phyloP scores from a whole-genome alignment of 2,797 vertebrate genomes.

The Rhincodon typus region DNA sequence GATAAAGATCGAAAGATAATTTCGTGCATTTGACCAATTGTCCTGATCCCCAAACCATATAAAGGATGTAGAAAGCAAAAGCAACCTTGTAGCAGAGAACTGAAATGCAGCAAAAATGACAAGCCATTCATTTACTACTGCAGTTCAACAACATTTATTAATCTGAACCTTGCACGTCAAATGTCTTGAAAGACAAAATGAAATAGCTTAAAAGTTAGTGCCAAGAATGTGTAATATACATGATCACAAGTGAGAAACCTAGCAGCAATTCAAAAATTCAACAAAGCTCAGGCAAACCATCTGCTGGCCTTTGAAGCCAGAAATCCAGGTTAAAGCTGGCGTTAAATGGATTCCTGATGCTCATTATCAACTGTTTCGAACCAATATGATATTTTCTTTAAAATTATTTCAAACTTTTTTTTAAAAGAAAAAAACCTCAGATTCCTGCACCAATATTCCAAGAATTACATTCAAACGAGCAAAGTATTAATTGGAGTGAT shows the following conservation, averaged over 20 bases:
- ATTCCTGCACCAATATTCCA: not conserved
- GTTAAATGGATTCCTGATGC: no score
- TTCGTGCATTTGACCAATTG: not conserved
- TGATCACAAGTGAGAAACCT: no score
- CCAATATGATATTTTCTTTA: not conserved
- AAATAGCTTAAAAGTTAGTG: not conserved
- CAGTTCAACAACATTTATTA: not conserved
- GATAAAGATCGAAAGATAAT: not conserved
- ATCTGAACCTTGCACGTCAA: not conserved
- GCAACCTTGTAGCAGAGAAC: not conserved
- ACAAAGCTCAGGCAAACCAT: not conserved
- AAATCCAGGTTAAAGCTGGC: no score
- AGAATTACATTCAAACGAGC: not conserved
- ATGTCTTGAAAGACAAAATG: not conserved
- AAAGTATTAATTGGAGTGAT: not conserved
- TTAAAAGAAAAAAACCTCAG: not conserved
- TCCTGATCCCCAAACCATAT: not conserved
- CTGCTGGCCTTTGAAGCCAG: no score
- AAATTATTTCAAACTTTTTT: not conserved
- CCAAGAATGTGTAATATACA: not conserved
- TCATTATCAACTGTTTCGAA: not conserved
- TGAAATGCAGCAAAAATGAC: slow-evolving; percentile 14
- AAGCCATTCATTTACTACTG: not conserved
- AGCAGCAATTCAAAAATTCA: not conserved
- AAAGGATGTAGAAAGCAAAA: not conserved